Percentiles rank a stretch among this genome's conserved stretches.
Evolutionary conservation across 2,888 invertebrate genomes (phyloP).

Genomic region (Lepidocyrtinus sp.): DNA sequence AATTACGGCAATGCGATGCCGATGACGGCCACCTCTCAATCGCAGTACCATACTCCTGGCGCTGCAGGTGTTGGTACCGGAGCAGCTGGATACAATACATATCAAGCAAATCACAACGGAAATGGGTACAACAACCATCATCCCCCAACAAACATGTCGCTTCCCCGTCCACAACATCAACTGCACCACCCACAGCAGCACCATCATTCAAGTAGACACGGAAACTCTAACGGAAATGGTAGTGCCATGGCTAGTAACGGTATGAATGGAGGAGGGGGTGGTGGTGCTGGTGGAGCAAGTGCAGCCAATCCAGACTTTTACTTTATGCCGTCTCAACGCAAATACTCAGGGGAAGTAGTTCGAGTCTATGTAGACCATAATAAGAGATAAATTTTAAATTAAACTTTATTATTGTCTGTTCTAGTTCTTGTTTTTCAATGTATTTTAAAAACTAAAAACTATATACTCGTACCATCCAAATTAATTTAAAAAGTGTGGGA

Average conservation of each 20-base stretch:
- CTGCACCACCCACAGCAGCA: constrained; percentile 52
- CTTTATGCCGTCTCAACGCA: constrained; percentile 95
- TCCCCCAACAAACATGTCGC: constrained; percentile 65
- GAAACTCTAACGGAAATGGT: constrained; percentile 43
- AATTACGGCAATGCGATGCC: constrained; percentile 73
- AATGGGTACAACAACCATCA: constrained; percentile 55
- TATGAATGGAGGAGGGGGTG: constrained; percentile 46
- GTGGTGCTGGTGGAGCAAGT: constrained; percentile 30
- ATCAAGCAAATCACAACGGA: constrained; percentile 37
- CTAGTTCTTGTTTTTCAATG: not conserved
- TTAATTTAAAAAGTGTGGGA: too few species aligned
- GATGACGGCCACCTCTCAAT: constrained; percentile 60
- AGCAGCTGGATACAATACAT: constrained; percentile 47
- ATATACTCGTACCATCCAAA: too few species aligned
- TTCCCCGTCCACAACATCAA: constrained; percentile 62
- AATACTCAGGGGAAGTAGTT: constrained; percentile 92
- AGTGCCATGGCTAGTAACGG: constrained; percentile 44
- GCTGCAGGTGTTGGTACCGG: too few species aligned
- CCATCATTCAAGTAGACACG: constrained; percentile 54
- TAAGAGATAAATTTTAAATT: constrained; percentile 72
- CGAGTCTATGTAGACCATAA: constrained; percentile 88
- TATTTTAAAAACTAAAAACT: too few species aligned
- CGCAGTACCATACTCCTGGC: constrained; percentile 25
- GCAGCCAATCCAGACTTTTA: constrained; percentile 87
- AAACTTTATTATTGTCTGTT: not conserved